These are phyloP conservation scores for Pseudoips prasinana DNA, from an alignment of 2,888 invertebrate species.

Conservation along the genomic window DNA sequence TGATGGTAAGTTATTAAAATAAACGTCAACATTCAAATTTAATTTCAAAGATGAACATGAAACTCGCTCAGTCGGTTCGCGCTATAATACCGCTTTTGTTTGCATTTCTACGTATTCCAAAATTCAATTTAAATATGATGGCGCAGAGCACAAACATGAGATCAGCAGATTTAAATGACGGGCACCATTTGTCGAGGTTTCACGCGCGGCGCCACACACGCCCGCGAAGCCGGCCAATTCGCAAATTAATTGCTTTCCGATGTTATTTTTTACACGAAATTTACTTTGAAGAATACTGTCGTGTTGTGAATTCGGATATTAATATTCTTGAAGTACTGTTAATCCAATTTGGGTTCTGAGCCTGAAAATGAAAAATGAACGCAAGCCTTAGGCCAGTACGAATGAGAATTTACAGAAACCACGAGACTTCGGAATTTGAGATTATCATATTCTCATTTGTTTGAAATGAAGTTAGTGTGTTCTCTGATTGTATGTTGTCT, in stretches of 20 bases:
- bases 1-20: conserved; percentile 28
- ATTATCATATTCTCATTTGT: no score
- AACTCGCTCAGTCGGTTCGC: conserved; percentile 41
- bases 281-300: conserved; percentile 36
- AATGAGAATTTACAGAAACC: no score
- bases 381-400: no score
- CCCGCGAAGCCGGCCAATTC: conserved; percentile 51
- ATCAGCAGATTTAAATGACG: conserved; percentile 77
- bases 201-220: conserved; percentile 42
- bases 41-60: conserved; percentile 56
- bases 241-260: conserved; percentile 76
- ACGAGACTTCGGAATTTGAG: no score
- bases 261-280: conserved; percentile 57
- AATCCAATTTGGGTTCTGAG: no score
- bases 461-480: no score
- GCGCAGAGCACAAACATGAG: conserved; percentile 72
- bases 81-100: conserved; percentile 61
- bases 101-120: conserved; percentile 60
- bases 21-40: conserved; percentile 34
- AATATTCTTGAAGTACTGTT: no score
- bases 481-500: no score
- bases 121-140: conserved; percentile 80
- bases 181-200: conserved; percentile 66
- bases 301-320: no score
- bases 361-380: no score